A percentile compares a stretch with the other conserved stretches of the same genome.
These are phyloP conservation scores for Propsilocerus akamusi DNA, from an alignment of 1,140 invertebrate genomes.

Conservation along the genomic window DNA sequence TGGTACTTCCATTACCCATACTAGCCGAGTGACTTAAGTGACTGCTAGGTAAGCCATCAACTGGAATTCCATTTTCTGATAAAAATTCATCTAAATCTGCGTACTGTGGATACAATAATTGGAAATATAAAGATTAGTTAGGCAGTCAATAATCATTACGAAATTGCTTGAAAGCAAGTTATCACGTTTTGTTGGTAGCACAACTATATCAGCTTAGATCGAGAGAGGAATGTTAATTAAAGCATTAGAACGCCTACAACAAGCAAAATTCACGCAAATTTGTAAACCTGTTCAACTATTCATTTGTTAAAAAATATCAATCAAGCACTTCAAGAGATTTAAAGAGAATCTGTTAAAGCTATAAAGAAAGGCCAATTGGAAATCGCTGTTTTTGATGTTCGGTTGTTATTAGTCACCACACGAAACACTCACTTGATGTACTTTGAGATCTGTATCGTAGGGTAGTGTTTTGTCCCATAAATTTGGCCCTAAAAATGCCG, in stretches of 20 bases:
- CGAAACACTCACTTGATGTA: constrained; percentile 45
- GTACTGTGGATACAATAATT: constrained; percentile 46
- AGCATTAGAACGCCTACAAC: no score
- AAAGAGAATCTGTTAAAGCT: constrained; percentile 7
- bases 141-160: no score
- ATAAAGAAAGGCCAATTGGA: no score
- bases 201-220: constrained; percentile 4
- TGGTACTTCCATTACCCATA: constrained; percentile 12
- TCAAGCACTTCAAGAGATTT: background rate
- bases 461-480: constrained; percentile 84
- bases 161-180: no score
- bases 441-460: constrained; percentile 85
- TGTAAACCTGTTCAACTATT: no score
- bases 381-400: constrained; percentile 14
- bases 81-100: constrained; percentile 93
- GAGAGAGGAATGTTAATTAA: background rate
- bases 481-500: constrained; percentile 84
- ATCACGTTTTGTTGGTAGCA: constrained; percentile 2
- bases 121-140: background rate
- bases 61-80: constrained; percentile 77
- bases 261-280: no score
- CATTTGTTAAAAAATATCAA: background rate
- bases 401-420: background rate
- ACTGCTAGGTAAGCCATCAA: constrained; percentile 45
- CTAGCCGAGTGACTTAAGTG: constrained; percentile 31